A percentile compares a stretch with the other conserved stretches of the same genome.
Evolutionary conservation across 2,113 vertebrate genomes (phyloP).

Genomic region (Agelaius phoeniceus): DNA sequence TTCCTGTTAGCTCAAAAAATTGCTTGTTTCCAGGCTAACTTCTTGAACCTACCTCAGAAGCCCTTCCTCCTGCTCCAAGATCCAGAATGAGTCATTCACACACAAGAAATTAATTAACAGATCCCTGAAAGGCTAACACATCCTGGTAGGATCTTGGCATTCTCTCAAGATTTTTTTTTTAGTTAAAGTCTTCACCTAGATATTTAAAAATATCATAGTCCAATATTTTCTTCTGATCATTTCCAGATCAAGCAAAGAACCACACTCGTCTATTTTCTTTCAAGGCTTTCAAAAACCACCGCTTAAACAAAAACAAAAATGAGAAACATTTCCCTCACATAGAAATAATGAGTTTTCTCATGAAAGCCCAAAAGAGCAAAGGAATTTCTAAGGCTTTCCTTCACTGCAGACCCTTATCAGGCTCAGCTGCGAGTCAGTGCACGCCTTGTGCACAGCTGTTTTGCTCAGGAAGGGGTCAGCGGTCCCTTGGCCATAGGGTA

Average conservation of each 20-base stretch:
- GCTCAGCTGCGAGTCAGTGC: neutral
- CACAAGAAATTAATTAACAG: neutral
- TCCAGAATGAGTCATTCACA: neutral
- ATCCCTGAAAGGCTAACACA: neutral
- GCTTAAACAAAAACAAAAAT: neutral
- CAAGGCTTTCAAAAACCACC: neutral
- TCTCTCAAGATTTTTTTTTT: neutral
- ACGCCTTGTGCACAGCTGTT: neutral
- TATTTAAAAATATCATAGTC: neutral
- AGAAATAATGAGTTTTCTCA: neutral
- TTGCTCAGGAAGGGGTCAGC: neutral
- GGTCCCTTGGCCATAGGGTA: neutral
- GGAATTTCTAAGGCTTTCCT: neutral
- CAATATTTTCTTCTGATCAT: neutral
- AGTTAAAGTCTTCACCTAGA: neutral
- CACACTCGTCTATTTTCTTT: neutral
- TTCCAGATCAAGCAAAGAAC: neutral
- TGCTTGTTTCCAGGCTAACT: neutral
- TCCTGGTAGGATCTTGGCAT: neutral
- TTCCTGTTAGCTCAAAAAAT: neutral
- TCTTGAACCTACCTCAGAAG: neutral
- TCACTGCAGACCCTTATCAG: neutral
- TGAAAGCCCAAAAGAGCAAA: neutral
- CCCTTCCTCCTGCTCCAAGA: neutral
- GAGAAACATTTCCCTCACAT: neutral